Conservation (phyloP, 2,113 vertebrate species). For the Phocoena phocoena region DNA sequence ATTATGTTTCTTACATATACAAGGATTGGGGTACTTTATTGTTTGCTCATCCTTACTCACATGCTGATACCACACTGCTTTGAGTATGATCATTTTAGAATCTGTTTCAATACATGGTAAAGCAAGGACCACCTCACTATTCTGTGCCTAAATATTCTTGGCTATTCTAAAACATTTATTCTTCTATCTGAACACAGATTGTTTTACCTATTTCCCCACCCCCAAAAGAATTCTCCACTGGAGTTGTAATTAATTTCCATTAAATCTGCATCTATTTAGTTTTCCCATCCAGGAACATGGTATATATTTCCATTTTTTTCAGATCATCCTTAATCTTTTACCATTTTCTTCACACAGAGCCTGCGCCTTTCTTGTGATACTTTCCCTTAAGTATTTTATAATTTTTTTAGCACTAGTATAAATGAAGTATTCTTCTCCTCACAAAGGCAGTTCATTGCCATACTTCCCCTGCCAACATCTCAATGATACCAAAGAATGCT, state of each 20-base stretch:
- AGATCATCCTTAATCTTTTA: background rate
- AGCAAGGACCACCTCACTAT: background rate
- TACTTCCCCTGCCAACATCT: background rate
- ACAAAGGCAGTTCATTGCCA: background rate
- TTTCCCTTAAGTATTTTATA: background rate
- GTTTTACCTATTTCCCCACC: background rate
- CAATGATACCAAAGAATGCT: background rate
- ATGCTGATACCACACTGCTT: background rate
- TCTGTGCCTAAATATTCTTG: background rate
- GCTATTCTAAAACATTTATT: conserved; percentile 8
- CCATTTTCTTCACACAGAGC: background rate
- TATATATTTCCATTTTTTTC: background rate
- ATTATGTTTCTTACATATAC: background rate
- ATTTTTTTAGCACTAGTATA: background rate
- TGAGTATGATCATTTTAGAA: background rate
- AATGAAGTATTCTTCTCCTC: background rate
- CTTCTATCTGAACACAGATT: background rate
- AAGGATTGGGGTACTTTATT: background rate
- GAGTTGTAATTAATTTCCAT: background rate
- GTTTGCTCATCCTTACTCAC: background rate
- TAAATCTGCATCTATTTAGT: background rate
- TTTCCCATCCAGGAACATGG: background rate
- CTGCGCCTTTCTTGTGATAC: background rate
- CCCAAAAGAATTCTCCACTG: background rate
- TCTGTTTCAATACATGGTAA: background rate